phyloP scores from a whole-genome alignment of 35 echinoderm and acorn worm species.

The Patiria miniata region DNA sequence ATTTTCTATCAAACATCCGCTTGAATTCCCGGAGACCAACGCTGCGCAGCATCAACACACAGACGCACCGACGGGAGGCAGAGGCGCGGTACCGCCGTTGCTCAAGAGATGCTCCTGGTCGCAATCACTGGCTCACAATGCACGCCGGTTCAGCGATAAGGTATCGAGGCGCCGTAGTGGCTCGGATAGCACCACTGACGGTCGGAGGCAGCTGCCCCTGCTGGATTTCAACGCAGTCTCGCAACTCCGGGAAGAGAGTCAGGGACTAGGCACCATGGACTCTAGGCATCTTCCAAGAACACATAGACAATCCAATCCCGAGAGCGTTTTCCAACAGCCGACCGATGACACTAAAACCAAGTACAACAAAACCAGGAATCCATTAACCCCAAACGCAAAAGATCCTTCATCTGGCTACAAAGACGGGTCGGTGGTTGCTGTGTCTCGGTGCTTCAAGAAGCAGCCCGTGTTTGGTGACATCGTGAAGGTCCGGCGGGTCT shows the following conservation, averaged over 20 bases:
- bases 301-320: not conserved
- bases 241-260: not conserved
- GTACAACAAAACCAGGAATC: not conserved
- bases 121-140: not conserved
- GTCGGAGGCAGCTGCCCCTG: not conserved
- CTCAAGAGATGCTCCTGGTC: slow-evolving; percentile 21
- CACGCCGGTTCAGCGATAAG: slow-evolving; percentile 1
- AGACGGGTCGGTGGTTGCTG: not conserved
- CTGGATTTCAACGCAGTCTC: not conserved
- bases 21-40: not conserved
- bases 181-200: not conserved
- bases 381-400: not conserved
- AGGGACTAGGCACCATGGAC: too few species aligned
- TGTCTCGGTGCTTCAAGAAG: not conserved
- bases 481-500: not conserved
- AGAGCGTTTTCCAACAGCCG: not conserved
- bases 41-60: not conserved
- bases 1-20: not conserved
- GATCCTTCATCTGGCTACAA: too few species aligned
- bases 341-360: not conserved
- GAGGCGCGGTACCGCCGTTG: not conserved
- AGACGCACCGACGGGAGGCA: not conserved
- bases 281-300: too few species aligned
- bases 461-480: not conserved
- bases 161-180: slow-evolving; percentile 4